Evolutionary conservation across 2,888 invertebrate genomes (phyloP).

Genomic region (Coremacera marginata): DNA sequence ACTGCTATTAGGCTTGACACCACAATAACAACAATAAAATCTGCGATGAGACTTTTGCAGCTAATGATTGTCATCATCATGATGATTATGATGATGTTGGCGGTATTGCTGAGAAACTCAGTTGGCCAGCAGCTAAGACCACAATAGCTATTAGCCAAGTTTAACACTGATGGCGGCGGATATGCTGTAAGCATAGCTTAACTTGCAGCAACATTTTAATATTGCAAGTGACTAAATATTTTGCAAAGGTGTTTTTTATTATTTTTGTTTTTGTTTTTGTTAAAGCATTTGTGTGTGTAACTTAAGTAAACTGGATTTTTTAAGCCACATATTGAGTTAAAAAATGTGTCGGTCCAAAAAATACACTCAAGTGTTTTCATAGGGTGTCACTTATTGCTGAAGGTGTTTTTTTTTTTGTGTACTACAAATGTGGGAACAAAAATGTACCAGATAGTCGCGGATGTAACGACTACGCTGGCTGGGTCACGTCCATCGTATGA

Average conservation of each 20-base stretch:
- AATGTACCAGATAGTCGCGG: neutral
- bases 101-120: neutral
- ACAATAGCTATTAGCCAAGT: neutral
- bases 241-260: slow-evolving; percentile 6
- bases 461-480: no score
- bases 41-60: neutral
- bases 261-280: no score
- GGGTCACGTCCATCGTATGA: no score
- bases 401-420: neutral
- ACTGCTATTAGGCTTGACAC: slow-evolving; percentile 1
- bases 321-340: neutral
- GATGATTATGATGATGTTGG: neutral
- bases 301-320: neutral
- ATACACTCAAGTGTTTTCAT: neutral
- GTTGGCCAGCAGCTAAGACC: neutral
- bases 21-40: slow-evolving; percentile 12
- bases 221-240: neutral
- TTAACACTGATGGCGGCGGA: neutral
- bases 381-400: neutral
- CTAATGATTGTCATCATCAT: neutral
- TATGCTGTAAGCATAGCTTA: neutral
- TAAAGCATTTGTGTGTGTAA: neutral
- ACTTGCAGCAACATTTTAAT: neutral
- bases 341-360: neutral
- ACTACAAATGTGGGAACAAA: neutral